Percentiles rank a stretch among this genome's conserved stretches.
Evolutionary conservation across 1,140 invertebrate species (phyloP).

Genomic region (Ladona fulva): DNA sequence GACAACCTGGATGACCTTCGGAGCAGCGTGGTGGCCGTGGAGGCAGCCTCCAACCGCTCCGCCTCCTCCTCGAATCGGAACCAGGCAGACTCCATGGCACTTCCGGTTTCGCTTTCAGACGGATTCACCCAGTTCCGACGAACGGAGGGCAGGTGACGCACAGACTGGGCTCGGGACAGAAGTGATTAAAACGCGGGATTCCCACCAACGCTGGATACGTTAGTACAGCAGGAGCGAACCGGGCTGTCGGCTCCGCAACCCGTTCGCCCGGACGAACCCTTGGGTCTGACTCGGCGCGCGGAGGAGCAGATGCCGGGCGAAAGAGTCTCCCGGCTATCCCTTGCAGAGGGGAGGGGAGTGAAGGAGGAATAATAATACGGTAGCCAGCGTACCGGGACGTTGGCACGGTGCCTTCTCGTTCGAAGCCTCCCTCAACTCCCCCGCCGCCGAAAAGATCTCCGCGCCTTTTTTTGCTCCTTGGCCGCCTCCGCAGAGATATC

Average conservation of each 20-base stretch:
- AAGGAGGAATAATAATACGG: conserved; percentile 7
- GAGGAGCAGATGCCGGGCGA: too few species aligned
- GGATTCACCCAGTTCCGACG: background rate
- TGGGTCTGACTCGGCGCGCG: too few species aligned
- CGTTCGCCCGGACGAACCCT: too few species aligned
- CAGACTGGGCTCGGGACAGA: background rate
- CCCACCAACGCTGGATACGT: background rate
- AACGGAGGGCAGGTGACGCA: background rate
- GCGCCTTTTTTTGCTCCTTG: background rate
- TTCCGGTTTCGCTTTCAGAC: background rate
- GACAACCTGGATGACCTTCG: background rate
- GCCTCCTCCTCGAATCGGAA: background rate
- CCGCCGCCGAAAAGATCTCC: background rate
- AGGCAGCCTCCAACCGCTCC: background rate
- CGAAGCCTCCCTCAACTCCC: background rate
- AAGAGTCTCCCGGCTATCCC: too few species aligned
- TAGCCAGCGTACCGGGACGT: background rate
- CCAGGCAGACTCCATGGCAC: background rate
- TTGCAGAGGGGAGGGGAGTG: background rate
- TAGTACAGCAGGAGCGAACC: background rate
- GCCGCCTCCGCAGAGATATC: too few species aligned
- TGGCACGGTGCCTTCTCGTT: background rate
- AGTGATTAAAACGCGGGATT: background rate
- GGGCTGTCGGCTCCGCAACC: too few species aligned
- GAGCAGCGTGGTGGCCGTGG: background rate